Conservation (phyloP, 2,797 vertebrate genomes). For the Falco naumanni region DNA sequence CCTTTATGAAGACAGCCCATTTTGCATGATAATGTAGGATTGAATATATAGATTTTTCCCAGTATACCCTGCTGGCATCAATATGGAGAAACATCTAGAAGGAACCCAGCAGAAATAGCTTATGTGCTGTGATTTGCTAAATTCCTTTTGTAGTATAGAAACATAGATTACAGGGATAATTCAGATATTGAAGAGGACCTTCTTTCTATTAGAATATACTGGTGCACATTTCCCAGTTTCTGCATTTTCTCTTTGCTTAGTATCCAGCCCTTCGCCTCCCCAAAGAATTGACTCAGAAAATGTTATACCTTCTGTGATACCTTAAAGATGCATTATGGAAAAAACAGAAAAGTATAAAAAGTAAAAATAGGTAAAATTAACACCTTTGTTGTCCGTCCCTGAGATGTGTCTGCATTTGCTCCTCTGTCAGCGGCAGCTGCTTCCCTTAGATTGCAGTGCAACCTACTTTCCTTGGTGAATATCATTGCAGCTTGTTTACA, state of each 20-base stretch:
- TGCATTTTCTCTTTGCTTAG: neutral
- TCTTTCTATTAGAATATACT: neutral
- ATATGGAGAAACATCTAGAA: neutral
- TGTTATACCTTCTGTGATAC: neutral
- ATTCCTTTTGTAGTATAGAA: neutral
- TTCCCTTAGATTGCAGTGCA: neutral
- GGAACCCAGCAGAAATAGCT: constrained; percentile 1
- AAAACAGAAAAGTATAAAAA: neutral
- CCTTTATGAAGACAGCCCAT: neutral
- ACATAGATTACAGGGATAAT: neutral
- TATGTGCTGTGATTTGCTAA: neutral
- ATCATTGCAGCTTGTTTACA: neutral
- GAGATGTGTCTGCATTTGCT: neutral
- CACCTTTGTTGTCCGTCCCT: neutral
- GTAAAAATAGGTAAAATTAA: neutral
- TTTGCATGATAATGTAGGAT: neutral
- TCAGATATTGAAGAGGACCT: neutral
- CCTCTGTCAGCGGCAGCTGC: neutral
- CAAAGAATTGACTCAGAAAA: neutral
- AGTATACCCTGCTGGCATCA: neutral
- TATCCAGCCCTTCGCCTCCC: neutral
- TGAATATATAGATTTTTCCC: neutral
- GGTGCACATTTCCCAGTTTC: neutral
- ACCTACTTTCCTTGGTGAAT: neutral
- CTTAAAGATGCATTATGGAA: neutral